Conservation (phyloP, 2,888 invertebrate genomes). For the Cataglyphis cursor region DNA sequence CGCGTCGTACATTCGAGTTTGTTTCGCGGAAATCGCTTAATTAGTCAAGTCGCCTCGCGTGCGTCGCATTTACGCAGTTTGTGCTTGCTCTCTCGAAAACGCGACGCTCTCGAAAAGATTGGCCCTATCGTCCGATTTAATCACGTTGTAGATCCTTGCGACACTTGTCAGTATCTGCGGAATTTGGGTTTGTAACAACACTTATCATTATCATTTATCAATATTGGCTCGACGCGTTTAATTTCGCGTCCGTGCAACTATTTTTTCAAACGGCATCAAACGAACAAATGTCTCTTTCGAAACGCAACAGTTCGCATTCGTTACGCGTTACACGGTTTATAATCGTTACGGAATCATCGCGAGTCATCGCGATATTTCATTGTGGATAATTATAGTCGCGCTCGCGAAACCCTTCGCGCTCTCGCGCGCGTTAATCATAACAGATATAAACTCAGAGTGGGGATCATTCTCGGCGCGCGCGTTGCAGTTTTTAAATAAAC, state of each 20-base stretch:
- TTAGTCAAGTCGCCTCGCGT: conserved; percentile 4
- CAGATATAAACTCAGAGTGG: conserved; percentile 9
- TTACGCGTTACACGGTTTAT: conserved; percentile 3
- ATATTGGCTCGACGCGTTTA: neutral
- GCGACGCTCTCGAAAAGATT: neutral
- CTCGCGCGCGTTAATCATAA: neutral
- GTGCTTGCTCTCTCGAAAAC: neutral
- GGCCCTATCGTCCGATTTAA: neutral
- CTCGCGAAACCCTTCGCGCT: conserved; percentile 2
- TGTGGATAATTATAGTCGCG: conserved; percentile 13
- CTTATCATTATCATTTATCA: neutral
- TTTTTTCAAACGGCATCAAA: neutral
- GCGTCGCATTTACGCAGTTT: neutral
- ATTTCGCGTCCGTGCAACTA: neutral
- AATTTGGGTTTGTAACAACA: conserved; percentile 16
- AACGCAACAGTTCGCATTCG: conserved; percentile 22
- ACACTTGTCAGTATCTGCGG: neutral
- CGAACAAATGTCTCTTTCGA: neutral
- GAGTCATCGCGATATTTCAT: conserved; percentile 30
- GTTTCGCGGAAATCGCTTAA: conserved; percentile 36
- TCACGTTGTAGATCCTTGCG: neutral
- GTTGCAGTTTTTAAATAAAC: conserved; percentile 26
- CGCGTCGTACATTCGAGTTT: conserved; percentile 24
- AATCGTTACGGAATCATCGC: conserved; percentile 9
- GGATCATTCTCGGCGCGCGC: neutral